Conservation (phyloP, 2,888 invertebrate genomes). For the Empis stercorea region DNA sequence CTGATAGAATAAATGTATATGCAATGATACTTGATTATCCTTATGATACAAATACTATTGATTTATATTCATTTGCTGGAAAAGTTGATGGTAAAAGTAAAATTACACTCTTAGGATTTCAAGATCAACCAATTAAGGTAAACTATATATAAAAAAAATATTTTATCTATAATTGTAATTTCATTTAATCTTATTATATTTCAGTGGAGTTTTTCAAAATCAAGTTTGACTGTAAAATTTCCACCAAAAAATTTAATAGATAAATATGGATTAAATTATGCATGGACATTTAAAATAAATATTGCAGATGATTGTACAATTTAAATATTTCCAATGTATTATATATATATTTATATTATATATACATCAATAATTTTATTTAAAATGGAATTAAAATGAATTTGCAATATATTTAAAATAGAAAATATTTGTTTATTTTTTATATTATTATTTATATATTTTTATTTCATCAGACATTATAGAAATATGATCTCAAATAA, state of each 20-base stretch:
- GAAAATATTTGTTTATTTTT: too few relatives aligned
- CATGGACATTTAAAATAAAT: constrained; percentile 33
- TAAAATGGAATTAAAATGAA: too few relatives aligned
- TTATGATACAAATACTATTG: constrained; percentile 37
- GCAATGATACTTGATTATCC: constrained; percentile 63
- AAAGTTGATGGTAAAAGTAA: constrained; percentile 20
- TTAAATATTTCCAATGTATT: too few relatives aligned
- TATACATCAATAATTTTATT: too few relatives aligned
- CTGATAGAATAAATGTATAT: constrained; percentile 40
- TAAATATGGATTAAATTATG: constrained; percentile 25
- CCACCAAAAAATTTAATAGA: constrained; percentile 31
- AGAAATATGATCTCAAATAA: too few relatives aligned
- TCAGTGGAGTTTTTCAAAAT: constrained; percentile 23
- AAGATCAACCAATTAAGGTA: constrained; percentile 14
- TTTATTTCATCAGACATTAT: too few relatives aligned
- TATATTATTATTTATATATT: too few relatives aligned
- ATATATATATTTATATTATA: too few relatives aligned
- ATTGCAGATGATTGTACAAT: constrained; percentile 9
- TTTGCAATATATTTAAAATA: too few relatives aligned
- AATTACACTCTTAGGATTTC: constrained; percentile 40
- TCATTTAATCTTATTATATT: constrained; percentile 3
- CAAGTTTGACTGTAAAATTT: constrained; percentile 24
- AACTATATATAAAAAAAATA: constrained; percentile 24
- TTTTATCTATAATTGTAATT: neutral
- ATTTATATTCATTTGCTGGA: constrained; percentile 36